Conservation (phyloP, 1,140 invertebrate species). For the Diuraphis noxia region DNA sequence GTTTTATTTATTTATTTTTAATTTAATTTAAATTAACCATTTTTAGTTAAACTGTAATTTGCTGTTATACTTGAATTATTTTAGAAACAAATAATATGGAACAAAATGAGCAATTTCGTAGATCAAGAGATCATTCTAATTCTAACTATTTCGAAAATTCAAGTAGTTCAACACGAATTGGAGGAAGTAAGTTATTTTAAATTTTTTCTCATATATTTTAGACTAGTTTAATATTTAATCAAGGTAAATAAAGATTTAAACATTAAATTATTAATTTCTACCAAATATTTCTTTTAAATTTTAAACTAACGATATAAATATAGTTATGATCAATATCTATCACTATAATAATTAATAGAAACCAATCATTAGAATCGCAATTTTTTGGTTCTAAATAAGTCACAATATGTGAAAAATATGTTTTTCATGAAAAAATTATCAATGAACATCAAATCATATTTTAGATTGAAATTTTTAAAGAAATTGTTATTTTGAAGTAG, state of each 20-base stretch:
- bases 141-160: not conserved
- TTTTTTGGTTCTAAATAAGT: not conserved
- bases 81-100: constrained; percentile 36
- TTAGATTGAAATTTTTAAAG: too few relatives aligned
- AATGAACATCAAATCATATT: too few relatives aligned
- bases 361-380: not conserved
- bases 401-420: too few relatives aligned
- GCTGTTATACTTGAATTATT: not conserved
- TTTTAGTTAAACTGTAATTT: not conserved
- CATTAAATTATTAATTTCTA: not conserved
- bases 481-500: too few relatives aligned
- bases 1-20: not conserved
- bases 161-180: not conserved
- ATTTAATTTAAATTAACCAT: not conserved
- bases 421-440: too few relatives aligned
- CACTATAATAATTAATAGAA: not conserved
- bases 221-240: not conserved
- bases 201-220: not conserved
- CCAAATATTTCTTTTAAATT: not conserved
- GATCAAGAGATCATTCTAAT: not conserved
- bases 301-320: not conserved
- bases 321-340: not conserved
- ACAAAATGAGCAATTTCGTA: constrained; percentile 7
- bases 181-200: constrained; percentile 9
- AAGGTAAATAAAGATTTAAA: not conserved